Base-by-base conservation (phyloP, 1,140 invertebrate species). In the Drosophila setifemur region DNA sequence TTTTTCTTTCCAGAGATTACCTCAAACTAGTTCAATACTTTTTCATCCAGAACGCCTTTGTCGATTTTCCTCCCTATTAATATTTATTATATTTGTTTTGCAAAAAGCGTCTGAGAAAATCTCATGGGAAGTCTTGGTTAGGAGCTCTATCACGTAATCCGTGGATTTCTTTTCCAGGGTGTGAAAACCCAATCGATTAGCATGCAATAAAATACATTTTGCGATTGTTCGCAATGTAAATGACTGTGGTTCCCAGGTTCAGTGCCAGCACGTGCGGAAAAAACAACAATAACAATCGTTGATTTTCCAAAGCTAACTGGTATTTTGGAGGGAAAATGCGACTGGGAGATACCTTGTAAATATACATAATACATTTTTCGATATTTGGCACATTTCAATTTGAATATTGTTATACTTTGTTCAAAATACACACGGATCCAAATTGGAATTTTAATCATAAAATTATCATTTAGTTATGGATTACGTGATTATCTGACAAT, bases 171-270 rank as follows among this genome's bases (percentile, higher is more conserved):
- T n/a, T n/a, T 19, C 8, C 43, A 25, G 14, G 39, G 66, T 70
- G 66, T 71, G 66, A 70, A 70, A 70, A 71, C 50, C 37, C 26
- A 16, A 39, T 39, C 31, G 21, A 70, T 70, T 60, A 50, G 54
- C 66, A 58, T 70, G 43, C 28, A 70, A 70, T 48, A 54, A 67
- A 54, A 42, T 33, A 54, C 28, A 16, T 43, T 19, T 37, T 31
- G 54, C 18, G 25, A 21, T 28, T 37, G 33, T 37, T 63, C 3
- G 28, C 12, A 35, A 12, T 45, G 35, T 43, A 29, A 39, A n/a
- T 6, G 14, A 12, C 23, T 18, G 11, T 14, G 12, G 14, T 35
- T 69, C 60, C 58, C 60, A 64, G 29, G 42, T 23, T 70, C 35
- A 23, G 43, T 49, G 54, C 44, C 66, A 60, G 53, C 67, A 70